phyloP scores from a whole-genome alignment of 2,113 vertebrate genomes.

The Taxidea taxus region DNA sequence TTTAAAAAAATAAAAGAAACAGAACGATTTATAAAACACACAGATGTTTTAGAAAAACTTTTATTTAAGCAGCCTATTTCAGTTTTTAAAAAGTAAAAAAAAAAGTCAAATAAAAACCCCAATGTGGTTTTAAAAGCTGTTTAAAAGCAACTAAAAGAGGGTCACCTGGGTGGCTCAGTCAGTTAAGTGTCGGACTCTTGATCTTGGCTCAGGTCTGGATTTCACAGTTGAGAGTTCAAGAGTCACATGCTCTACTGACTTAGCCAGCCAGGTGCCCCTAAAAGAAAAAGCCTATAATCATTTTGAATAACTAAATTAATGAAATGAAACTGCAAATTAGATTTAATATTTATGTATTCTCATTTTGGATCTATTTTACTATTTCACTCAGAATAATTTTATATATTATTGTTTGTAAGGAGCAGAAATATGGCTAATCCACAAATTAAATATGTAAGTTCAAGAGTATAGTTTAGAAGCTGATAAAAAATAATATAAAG shows the following conservation, averaged over 20 bases:
- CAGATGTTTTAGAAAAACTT: neutral
- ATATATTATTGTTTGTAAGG: neutral
- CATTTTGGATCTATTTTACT: constrained; percentile 27
- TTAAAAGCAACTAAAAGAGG: neutral
- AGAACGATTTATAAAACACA: constrained; percentile 33
- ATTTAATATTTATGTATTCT: neutral
- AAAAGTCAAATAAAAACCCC: neutral
- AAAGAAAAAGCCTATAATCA: neutral
- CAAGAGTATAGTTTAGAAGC: neutral
- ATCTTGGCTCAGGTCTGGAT: neutral
- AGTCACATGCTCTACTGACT: neutral
- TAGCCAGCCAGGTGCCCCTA: neutral
- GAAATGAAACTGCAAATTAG: constrained; percentile 35
- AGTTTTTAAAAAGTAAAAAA: neutral
- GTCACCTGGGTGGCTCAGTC: neutral
- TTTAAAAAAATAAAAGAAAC: constrained; percentile 54
- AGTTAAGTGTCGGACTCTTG: neutral
- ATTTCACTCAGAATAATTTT: constrained; percentile 9
- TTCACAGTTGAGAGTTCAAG: neutral
- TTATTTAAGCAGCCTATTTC: neutral
- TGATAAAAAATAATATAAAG: constrained; percentile 12
- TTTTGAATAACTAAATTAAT: constrained; percentile 35
- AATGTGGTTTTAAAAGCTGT: constrained; percentile 16
- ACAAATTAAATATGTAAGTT: constrained; percentile 32
- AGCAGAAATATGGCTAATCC: neutral